phyloP scores from a whole-genome alignment of 2,888 invertebrate genomes.

The Troilus luridus region DNA sequence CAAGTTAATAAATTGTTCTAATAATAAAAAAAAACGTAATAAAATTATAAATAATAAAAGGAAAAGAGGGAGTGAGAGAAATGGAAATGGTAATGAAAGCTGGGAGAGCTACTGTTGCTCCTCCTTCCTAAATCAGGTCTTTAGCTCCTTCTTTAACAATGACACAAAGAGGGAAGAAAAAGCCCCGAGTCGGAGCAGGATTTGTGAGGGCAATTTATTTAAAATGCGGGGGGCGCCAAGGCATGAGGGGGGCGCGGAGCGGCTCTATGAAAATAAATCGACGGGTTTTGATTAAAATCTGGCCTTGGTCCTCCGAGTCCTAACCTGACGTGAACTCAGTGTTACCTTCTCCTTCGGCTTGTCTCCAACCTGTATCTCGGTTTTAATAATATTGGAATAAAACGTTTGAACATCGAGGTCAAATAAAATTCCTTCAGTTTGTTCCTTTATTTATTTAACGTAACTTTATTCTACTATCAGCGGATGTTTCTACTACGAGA shows the following conservation, averaged over 20 bases:
- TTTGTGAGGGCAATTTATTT: constrained; percentile 30
- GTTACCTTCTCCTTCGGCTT: background rate
- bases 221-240: background rate
- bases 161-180: background rate
- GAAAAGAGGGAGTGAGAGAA: too few relatives aligned
- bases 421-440: background rate
- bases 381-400: background rate
- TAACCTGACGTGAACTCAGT: background rate
- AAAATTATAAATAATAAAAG: too few relatives aligned
- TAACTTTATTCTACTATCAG: too few relatives aligned
- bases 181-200: background rate
- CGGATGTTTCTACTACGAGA: too few relatives aligned
- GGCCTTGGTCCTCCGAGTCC: background rate
- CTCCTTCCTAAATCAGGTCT: background rate
- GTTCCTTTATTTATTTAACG: too few relatives aligned
- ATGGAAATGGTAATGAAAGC: background rate
- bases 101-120: background rate
- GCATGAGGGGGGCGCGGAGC: background rate
- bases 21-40: too few relatives aligned
- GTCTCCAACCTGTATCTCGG: background rate
- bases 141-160: background rate
- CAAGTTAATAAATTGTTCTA: too few relatives aligned
- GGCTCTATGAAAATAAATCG: background rate
- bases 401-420: background rate
- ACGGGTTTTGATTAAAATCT: constrained; percentile 3